A percentile compares a stretch with the other conserved stretches of the same genome.
Evolutionary conservation across 1,140 invertebrate species (phyloP).

Genomic region (Heliconius congener): DNA sequence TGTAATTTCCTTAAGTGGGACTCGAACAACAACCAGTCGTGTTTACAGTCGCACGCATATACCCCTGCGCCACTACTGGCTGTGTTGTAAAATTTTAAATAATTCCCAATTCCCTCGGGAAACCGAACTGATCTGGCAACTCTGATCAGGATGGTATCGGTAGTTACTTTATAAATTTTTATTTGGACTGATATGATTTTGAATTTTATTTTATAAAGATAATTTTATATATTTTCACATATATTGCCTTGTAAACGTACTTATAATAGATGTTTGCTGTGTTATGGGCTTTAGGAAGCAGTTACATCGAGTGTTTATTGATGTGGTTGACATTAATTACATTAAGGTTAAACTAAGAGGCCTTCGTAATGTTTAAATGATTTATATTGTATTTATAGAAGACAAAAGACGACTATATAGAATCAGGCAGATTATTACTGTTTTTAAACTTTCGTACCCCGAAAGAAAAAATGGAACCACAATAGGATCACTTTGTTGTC

Average conservation of each 20-base stretch:
- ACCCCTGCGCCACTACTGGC: too few relatives aligned
- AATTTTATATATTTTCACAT: neutral
- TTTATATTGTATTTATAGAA: neutral
- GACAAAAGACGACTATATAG: neutral
- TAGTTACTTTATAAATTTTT: neutral
- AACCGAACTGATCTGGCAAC: too few relatives aligned
- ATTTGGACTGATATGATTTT: neutral
- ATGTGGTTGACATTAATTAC: constrained; percentile 3
- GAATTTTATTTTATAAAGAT: too few relatives aligned
- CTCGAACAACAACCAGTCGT: too few relatives aligned
- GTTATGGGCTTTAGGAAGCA: neutral
- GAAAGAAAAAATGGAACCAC: neutral
- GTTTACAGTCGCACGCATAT: too few relatives aligned
- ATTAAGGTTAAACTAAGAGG: neutral
- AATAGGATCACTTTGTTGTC: too few relatives aligned
- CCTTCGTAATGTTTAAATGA: neutral
- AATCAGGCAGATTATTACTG: too few relatives aligned
- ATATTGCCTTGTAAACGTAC: neutral
- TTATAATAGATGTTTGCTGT: neutral
- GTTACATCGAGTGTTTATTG: neutral
- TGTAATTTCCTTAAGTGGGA: too few relatives aligned
- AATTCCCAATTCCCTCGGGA: neutral
- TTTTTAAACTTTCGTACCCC: too few relatives aligned
- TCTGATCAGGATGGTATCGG: too few relatives aligned
- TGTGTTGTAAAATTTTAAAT: neutral